phyloP scores from a whole-genome alignment of 1,140 invertebrate genomes.

The Leptinotarsa undecemlineata region DNA sequence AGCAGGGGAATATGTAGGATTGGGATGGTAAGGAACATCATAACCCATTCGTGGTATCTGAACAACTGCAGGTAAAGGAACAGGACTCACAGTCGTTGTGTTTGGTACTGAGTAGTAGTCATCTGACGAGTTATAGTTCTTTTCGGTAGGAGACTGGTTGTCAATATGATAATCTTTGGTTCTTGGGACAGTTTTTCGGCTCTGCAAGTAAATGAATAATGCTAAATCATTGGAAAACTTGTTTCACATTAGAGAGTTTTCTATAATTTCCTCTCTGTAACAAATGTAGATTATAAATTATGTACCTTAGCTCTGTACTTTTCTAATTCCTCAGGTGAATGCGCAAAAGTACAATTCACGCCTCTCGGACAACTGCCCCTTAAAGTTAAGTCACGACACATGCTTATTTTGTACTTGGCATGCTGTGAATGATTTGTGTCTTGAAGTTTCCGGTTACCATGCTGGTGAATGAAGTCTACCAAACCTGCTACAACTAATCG shows the following conservation, averaged over 20 bases:
- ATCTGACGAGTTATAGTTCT: conserved; percentile 44
- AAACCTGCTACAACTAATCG: conserved; percentile 81
- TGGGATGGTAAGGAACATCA: conserved; percentile 32
- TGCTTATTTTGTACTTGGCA: conserved; percentile 86
- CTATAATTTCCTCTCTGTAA: background rate
- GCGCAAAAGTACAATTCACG: conserved; percentile 87
- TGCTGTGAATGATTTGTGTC: conserved; percentile 65
- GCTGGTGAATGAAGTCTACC: conserved; percentile 83
- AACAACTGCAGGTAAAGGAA: conserved; percentile 48
- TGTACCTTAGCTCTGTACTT: conserved; percentile 60
- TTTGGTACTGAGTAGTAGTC: conserved; percentile 45
- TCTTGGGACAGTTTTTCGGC: conserved; percentile 58
- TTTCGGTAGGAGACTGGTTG: conserved; percentile 47
- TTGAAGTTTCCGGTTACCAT: conserved; percentile 68
- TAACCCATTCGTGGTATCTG: conserved; percentile 46
- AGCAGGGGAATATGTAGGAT: conserved; percentile 35
- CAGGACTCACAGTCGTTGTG: conserved; percentile 44
- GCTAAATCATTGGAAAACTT: background rate
- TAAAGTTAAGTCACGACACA: conserved; percentile 83
- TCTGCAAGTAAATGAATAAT: conserved; percentile 48
- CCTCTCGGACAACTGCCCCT: conserved; percentile 83
- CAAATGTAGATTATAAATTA: background rate
- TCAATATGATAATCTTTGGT: conserved; percentile 50
- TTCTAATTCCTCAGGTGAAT: conserved; percentile 88
- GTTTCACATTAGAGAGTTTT: background rate